Evolutionary conservation across 2,888 invertebrate genomes (phyloP).

Genomic region (Rhodophaea formosa): DNA sequence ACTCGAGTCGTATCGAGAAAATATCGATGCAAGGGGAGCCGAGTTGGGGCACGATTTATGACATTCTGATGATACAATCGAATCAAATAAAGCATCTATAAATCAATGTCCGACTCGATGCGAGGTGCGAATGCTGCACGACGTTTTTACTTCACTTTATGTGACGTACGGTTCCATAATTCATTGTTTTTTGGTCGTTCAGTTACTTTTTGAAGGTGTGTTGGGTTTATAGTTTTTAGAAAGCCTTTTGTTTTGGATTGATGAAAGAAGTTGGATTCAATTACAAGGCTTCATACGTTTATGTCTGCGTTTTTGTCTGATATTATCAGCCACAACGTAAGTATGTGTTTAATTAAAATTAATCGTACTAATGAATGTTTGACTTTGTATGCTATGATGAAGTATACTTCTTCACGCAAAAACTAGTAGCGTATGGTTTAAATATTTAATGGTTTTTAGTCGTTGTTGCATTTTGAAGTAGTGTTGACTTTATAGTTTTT

Average conservation of each 20-base stretch:
- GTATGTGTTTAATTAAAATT: too few species aligned
- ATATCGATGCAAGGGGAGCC: conserved; percentile 48
- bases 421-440: conserved; percentile 7
- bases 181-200: conserved; percentile 16
- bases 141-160: conserved; percentile 32
- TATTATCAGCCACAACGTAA: too few species aligned
- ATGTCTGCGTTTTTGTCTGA: too few species aligned
- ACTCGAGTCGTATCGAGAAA: conserved; percentile 53
- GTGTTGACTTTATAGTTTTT: conserved; percentile 11
- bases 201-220: conserved; percentile 13
- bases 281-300: neutral
- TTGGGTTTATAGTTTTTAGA: conserved; percentile 10
- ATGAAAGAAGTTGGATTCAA: neutral
- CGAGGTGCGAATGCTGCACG: conserved; percentile 57
- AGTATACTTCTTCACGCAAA: too few species aligned
- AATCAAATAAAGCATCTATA: conserved; percentile 78
- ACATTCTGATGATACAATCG: conserved; percentile 79
- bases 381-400: too few species aligned
- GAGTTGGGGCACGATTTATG: conserved; percentile 65
- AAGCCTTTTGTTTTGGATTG: neutral
- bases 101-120: conserved; percentile 72
- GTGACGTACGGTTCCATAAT: conserved; percentile 16
- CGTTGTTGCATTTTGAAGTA: conserved; percentile 14
- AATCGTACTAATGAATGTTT: too few species aligned
- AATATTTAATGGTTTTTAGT: conserved; percentile 15